Evolutionary conservation across 2,113 vertebrate species (phyloP).

Genomic region (Tetraodon nigroviridis): DNA sequence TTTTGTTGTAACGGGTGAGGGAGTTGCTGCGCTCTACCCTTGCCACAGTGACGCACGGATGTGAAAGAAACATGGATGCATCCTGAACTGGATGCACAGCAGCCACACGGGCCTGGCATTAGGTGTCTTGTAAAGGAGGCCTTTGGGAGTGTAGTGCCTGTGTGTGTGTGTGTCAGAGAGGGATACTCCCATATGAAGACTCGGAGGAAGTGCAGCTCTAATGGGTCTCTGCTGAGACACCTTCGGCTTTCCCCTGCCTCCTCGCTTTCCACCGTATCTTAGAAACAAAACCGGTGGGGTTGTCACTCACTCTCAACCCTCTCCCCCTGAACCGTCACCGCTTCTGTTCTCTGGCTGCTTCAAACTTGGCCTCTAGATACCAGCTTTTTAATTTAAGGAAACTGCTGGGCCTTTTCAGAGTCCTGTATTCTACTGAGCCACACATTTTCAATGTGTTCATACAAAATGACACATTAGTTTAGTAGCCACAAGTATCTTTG

Average conservation of each 20-base stretch:
- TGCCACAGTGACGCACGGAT: conserved; percentile 53
- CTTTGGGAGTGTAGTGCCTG: conserved; percentile 34
- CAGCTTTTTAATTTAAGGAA: no score
- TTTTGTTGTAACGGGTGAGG: conserved; percentile 42
- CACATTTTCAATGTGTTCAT: conserved; percentile 28
- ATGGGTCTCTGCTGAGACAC: conserved; percentile 45
- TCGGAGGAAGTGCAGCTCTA: conserved; percentile 38
- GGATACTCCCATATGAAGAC: conserved; percentile 47
- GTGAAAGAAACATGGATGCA: conserved; percentile 51
- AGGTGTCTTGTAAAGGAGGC: conserved; percentile 45
- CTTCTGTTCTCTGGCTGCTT: conserved; percentile 26
- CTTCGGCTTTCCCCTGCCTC: conserved; percentile 28
- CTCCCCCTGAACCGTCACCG: conserved; percentile 5
- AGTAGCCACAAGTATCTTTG: conserved; percentile 6
- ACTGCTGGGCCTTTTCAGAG: no score
- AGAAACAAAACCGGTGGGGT: conserved; percentile 60
- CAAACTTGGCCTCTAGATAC: conserved; percentile 1
- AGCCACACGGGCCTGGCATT: conserved; percentile 53
- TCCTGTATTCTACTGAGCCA: no score
- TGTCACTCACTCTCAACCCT: conserved; percentile 14
- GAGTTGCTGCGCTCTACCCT: conserved; percentile 38
- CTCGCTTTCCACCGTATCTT: conserved; percentile 56
- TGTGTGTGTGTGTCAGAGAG: conserved; percentile 3
- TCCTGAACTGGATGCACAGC: conserved; percentile 60
- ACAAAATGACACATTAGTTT: conserved; percentile 4